Evolutionary conservation across 1,140 invertebrate genomes (phyloP).

Genomic region (Ooceraea biroi): DNA sequence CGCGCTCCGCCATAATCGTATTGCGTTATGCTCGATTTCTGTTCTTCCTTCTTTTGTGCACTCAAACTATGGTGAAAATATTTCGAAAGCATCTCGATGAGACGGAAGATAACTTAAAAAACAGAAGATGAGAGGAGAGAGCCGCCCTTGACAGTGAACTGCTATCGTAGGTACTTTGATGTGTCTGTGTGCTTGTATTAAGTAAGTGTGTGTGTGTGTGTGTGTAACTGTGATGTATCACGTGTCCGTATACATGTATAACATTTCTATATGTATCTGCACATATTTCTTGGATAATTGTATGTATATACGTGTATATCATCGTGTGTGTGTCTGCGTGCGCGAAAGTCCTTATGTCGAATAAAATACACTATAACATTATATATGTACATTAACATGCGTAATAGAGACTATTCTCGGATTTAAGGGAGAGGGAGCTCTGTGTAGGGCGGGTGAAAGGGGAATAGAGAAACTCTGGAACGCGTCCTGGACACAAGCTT

Average conservation of each 20-base stretch:
- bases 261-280: slow-evolving; percentile 52
- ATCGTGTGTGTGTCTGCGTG: slow-evolving; percentile 69
- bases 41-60: slow-evolving; percentile 64
- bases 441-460: slow-evolving; percentile 43
- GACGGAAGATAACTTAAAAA: slow-evolving; percentile 46
- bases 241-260: slow-evolving; percentile 30
- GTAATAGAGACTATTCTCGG: slow-evolving; percentile 81
- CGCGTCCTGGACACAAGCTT: slow-evolving; percentile 77
- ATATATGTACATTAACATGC: slow-evolving; percentile 85
- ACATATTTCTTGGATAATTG: slow-evolving; percentile 25
- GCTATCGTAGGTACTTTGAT: slow-evolving; percentile 67
- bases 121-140: slow-evolving; percentile 62
- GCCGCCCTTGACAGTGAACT: slow-evolving; percentile 71
- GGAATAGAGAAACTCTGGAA: slow-evolving; percentile 75
- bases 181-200: slow-evolving; percentile 8
- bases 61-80: slow-evolving; percentile 66
- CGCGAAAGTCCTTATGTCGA: slow-evolving; percentile 81
- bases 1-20: slow-evolving; percentile 27
- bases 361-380: slow-evolving; percentile 85
- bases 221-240: not conserved
- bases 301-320: slow-evolving; percentile 33
- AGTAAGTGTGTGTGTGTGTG: slow-evolving; percentile 1
- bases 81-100: slow-evolving; percentile 49
- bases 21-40: slow-evolving; percentile 36
- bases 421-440: slow-evolving; percentile 9